Base-by-base conservation (phyloP, 2,797 vertebrate species). In the Scarus forsteni region DNA sequence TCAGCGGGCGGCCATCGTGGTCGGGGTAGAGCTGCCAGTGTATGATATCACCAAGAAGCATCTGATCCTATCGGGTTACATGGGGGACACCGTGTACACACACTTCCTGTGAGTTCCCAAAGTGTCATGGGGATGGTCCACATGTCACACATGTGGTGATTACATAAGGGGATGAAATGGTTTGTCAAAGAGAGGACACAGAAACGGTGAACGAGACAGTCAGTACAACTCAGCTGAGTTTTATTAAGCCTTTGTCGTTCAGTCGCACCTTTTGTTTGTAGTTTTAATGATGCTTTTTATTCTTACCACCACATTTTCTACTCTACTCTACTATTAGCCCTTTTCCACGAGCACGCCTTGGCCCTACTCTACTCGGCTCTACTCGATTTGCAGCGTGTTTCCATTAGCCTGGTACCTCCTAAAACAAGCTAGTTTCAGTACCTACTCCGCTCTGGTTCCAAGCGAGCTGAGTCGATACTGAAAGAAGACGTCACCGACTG, bases 1-100 rank as follows among this genome's bases (percentile, higher is more conserved):
- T 49, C 98, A 99, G 87, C 90, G 97, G 70, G 98, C 98, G 0
- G 98, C 98, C 73, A 98, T 99, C 0, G 97, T 99, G 80, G 98
- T 98, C 0, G 98, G 98, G 1, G 97, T 99, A 0, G 98, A 99
- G 82, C 92, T 99, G 45, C 97, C 98, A 0, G 96, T 98, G 57
- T 99, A 99, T 2, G 98, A 99, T 88, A 96, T 99, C 89, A 97
- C 97, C 60, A 99, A 99, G 91, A 99, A 99, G 83, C 97, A 98
- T 73, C 90, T 99, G 81, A 98, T 99, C 83, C 74, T 94, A 62
- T 98, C 97, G 0, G 96, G 96, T 72, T 60, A 96, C 79, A 95
- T 98, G 96, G 97, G 96, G 55, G 98, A 99, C 91, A 99, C 95
- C 0, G 95, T 98, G 85, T 94, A 96, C 65, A 95, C 97, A 49